Evolutionary conservation across 2,797 vertebrate genomes (phyloP).

Genomic region (Pteropus rufus): DNA sequence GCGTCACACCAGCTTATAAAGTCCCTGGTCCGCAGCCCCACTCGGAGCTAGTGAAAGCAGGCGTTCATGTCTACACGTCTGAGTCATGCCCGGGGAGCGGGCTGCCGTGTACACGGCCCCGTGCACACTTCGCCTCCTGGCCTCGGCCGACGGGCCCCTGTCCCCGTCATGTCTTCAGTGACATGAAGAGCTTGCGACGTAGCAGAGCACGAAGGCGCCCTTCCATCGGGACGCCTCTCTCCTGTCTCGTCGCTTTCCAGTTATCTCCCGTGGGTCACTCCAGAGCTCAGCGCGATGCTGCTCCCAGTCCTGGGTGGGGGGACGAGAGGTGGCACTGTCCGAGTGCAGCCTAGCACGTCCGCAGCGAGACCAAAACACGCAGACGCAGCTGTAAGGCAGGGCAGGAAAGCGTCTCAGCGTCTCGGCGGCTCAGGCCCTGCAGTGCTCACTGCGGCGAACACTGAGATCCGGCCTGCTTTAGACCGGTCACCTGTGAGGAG

Average conservation of each 20-base stretch:
- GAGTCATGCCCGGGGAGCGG: slow-evolving; percentile 46
- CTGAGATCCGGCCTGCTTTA: too few relatives aligned
- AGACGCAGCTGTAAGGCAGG: neutral
- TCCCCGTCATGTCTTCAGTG: neutral
- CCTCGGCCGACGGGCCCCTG: neutral
- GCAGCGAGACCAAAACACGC: neutral
- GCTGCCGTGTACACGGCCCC: neutral
- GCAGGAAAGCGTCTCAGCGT: too few relatives aligned
- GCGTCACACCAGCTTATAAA: neutral
- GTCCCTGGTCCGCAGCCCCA: neutral
- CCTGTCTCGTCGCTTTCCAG: neutral
- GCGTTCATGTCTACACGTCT: slow-evolving; percentile 56
- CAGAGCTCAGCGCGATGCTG: neutral
- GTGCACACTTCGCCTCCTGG: neutral
- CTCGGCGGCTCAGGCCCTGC: too few relatives aligned
- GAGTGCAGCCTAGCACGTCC: neutral
- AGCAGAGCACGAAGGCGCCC: neutral
- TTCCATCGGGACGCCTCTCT: neutral
- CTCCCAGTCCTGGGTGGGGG: neutral
- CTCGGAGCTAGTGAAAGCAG: slow-evolving; percentile 37
- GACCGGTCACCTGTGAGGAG: too few relatives aligned
- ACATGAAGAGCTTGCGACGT: neutral
- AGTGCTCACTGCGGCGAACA: too few relatives aligned
- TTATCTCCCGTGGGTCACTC: neutral
- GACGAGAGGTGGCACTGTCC: accelerated